These are phyloP conservation scores for Blastobasis adustella DNA, from an alignment of 2,888 invertebrate genomes.

Conservation along the genomic window DNA sequence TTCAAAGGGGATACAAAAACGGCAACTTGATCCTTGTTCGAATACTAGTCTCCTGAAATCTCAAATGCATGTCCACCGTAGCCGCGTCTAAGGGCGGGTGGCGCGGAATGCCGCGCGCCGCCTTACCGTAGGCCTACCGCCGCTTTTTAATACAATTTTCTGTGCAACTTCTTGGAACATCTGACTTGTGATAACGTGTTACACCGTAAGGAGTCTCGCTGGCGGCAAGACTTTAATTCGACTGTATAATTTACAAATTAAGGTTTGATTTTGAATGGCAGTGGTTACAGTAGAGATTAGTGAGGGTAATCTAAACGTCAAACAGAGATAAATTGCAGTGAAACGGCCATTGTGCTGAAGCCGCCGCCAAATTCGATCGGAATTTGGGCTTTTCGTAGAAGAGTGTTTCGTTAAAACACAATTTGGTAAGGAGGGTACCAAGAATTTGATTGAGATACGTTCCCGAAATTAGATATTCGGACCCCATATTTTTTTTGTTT, in stretches of 20 bases:
- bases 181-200: background rate
- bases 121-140: background rate
- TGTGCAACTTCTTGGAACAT: background rate
- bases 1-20: too few relatives aligned
- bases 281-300: too few relatives aligned
- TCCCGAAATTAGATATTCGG: too few relatives aligned
- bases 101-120: background rate
- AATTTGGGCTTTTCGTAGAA: background rate
- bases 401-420: background rate
- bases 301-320: constrained; percentile 5
- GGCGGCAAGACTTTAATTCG: background rate
- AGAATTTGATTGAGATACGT: too few relatives aligned
- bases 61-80: background rate
- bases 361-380: background rate
- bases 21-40: too few relatives aligned
- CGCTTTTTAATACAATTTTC: background rate
- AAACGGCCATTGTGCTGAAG: background rate
- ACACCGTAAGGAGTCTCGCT: background rate
- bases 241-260: background rate
- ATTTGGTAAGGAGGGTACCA: too few relatives aligned
- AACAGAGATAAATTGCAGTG: constrained; percentile 4
- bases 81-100: background rate
- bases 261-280: too few relatives aligned
- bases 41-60: background rate
- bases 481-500: too few relatives aligned